Evolutionary conservation across 2,888 invertebrate species (phyloP).

Genomic region (Isotomurus palustris): DNA sequence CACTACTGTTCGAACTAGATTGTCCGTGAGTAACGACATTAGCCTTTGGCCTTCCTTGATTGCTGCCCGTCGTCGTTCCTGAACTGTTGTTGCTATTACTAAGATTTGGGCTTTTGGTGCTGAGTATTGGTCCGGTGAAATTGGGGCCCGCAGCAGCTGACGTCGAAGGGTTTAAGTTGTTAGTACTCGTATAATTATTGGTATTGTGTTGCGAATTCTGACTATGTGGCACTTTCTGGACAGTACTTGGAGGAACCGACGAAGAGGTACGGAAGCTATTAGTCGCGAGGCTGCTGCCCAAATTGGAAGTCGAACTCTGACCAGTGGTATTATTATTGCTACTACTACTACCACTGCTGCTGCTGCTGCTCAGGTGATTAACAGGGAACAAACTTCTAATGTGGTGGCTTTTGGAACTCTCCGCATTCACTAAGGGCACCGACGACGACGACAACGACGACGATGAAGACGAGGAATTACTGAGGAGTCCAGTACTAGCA

Average conservation of each 20-base stretch:
- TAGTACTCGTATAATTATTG: constrained; percentile 13
- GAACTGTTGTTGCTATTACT: constrained; percentile 25
- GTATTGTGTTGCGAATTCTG: constrained; percentile 20
- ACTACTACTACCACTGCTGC: constrained; percentile 9
- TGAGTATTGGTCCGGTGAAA: constrained; percentile 3
- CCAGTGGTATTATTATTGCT: constrained; percentile 5
- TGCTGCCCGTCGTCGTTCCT: too few relatives aligned
- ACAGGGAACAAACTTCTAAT: constrained; percentile 15
- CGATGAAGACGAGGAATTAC: neutral
- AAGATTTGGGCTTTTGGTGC: constrained; percentile 12
- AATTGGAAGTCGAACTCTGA: constrained; percentile 19
- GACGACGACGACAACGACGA: neutral
- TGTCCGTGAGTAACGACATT: constrained; percentile 26
- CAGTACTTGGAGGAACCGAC: constrained; percentile 11
- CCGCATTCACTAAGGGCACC: neutral
- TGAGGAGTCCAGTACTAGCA: constrained; percentile 5
- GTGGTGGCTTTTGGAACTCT: constrained; percentile 25
- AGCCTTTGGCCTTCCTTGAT: constrained; percentile 24
- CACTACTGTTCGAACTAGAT: constrained; percentile 6
- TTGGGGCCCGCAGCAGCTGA: constrained; percentile 9
- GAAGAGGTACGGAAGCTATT: constrained; percentile 18
- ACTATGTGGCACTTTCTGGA: constrained; percentile 35
- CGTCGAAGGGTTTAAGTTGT: too few relatives aligned
- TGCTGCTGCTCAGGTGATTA: constrained; percentile 6
- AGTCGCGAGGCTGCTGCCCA: constrained; percentile 3